Evolutionary conservation across 2,888 invertebrate genomes (phyloP), one percentile per base, ranked within the genome.

Genomic region (Hemicrepidius hirtus): DNA sequence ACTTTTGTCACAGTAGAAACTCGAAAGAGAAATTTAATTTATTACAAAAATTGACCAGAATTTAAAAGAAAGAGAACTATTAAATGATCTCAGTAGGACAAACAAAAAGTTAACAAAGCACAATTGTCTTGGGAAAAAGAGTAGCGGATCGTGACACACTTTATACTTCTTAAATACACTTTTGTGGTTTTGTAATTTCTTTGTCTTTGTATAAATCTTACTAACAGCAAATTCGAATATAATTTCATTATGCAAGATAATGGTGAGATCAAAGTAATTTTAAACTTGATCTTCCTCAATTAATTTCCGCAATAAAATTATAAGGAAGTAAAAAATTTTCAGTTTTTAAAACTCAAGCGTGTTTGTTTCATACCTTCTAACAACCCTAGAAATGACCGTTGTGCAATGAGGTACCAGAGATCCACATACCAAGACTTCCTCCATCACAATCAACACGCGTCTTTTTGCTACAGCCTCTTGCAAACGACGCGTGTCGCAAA

Each of bases 81-180:
- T 32, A 28, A 28, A 28, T 6, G 28, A 28, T 28, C 10, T 37
- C 37, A 12, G n/a, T n/a, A 13, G 40, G n/a, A 4, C 13, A 13
- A 13, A 13, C 13, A 40, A 40, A 40, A 40, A 1, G 13, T 21
- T 49, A 49, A 49, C 49, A 49, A 49, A 49, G 21, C 18, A 10
- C 49, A 21, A 49, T 49, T 21, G 49, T 20, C 20, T 49, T 21
- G 20, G 7, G 10, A 21, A 49, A 49, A 49, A 49, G 49, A 59
- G 40, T 59, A 21, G 35, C 37, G 35, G 21, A 49, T 49, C 49
- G 49, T 63, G 63, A 63, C 63, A 63, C 40, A 63, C 63, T 63
- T 60, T 28, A 20, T 16, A 46, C 32, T 13, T n/a, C 32, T 60
- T 60, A 63, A 46, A 63, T 46, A 16, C 32, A 46, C 44, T 46